A percentile compares a stretch with the other conserved stretches of the same genome.
phyloP scores from a whole-genome alignment of 2,888 invertebrate species.

The Dasysyrphus tricinctus region DNA sequence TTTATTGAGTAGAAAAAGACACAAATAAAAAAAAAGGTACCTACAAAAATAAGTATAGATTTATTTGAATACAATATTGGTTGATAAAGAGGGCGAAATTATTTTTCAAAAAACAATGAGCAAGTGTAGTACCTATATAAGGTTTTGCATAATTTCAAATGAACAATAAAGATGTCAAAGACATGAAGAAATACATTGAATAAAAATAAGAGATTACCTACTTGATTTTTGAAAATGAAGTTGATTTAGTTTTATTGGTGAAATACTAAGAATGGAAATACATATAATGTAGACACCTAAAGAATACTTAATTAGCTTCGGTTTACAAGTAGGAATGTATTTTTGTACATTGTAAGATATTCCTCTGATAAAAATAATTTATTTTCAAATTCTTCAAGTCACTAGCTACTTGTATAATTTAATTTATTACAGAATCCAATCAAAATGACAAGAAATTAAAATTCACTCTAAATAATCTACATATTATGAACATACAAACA shows the following conservation, averaged over 20 bases:
- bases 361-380: no score
- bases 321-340: not conserved
- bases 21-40: not conserved
- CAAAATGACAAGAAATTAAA: no score
- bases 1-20: not conserved
- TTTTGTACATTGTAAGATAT: no score
- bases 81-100: not conserved
- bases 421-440: no score
- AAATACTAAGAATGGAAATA: not conserved
- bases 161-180: constrained; percentile 14
- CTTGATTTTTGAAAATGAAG: not conserved
- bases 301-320: constrained; percentile 4
- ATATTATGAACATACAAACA: no score
- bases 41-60: not conserved
- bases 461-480: no score
- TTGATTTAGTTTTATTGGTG: not conserved
- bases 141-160: constrained; percentile 9
- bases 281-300: not conserved
- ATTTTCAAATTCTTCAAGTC: no score
- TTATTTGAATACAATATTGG: not conserved
- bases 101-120: not conserved
- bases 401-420: no score
- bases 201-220: not conserved
- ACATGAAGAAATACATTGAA: constrained; percentile 10
- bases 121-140: not conserved